These are phyloP conservation scores for Drosophila mimetica DNA, from an alignment of 2,888 invertebrate species.

Conservation along the genomic window DNA sequence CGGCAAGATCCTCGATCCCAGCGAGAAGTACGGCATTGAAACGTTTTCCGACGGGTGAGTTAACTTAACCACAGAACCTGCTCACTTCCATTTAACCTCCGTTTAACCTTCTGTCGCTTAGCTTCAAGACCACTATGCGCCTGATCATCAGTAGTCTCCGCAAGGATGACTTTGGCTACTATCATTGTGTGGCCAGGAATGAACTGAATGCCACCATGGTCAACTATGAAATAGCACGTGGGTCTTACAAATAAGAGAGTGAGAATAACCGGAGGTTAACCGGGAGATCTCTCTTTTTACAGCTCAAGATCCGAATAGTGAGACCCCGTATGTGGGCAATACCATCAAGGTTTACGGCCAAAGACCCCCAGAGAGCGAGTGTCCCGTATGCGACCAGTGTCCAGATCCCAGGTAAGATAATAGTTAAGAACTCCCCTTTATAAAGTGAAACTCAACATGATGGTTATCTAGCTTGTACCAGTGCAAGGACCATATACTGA, in stretches of 20 bases:
- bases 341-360: slow-evolving; percentile 86
- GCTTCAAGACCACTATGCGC: slow-evolving; percentile 90
- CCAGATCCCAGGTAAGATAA: slow-evolving; percentile 84
- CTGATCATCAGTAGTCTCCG: slow-evolving; percentile 90
- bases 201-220: slow-evolving; percentile 92
- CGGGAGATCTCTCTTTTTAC: neutral
- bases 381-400: slow-evolving; percentile 88
- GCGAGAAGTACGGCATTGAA: slow-evolving; percentile 88
- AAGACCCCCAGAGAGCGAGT: slow-evolving; percentile 87
- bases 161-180: slow-evolving; percentile 89
- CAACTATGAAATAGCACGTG: slow-evolving; percentile 88
- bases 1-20: slow-evolving; percentile 89
- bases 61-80: no score
- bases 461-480: slow-evolving; percentile 84
- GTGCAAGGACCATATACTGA: slow-evolving; percentile 87
- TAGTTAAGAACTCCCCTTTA: neutral
- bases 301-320: slow-evolving; percentile 85
- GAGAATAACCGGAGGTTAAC: no score
- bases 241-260: slow-evolving; percentile 52
- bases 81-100: no score
- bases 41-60: slow-evolving; percentile 85
- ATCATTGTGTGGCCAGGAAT: slow-evolving; percentile 94
- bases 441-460: no score
- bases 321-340: slow-evolving; percentile 85
- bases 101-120: slow-evolving; percentile 22